Evolutionary conservation across 2,888 invertebrate genomes (phyloP), one percentile per base, ranked within the genome.

Genomic region (Brachylomia viminalis): DNA sequence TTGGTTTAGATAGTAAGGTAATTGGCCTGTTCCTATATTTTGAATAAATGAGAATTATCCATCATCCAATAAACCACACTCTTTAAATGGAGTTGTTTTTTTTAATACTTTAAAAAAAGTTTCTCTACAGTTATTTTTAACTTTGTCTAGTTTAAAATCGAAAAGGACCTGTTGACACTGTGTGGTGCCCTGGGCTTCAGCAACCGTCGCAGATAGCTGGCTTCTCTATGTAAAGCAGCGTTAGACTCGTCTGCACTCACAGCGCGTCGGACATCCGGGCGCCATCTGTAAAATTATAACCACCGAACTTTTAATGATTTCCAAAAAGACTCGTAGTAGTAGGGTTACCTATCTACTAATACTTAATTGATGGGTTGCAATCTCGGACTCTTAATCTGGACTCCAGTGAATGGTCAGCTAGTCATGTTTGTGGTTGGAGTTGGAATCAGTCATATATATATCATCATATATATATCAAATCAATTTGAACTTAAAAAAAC

Each of bases 231-330:
- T 33, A 95, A 86, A 2, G 92, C 90, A 23, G 91, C 89, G 81
- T 93, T 93, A 1, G 95, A 92, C 42, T 94, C 95, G 78, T 95
- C 95, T 2, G 93, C 96, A 75, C 96, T 96, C 27, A 95, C 93
- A 13, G 95, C 93, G 20, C 96, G 94, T 3, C 96, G 91, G 30
- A 96, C 92, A 56, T 95, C 95, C 42, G 94, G 92, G 5, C 94
- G 92, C 89, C 90, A 93, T 86, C 95, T 95, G 76, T 38, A 47
- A 54, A 45, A 49, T 47, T 38, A 61, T 33, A 49, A 33, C 6
- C 52, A 61, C 15, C 20, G 4, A 23, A 23, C 20, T 27, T 56
- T 42, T 47, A 20, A 42, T 2, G 17, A 20, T n/a, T 45, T 45
- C 72, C 30, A 54, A 30, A 42, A 23, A 27, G 4, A 42, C 7